Conservation (phyloP, 2,797 vertebrate genomes). For the Oryzias dopingdopingensis region DNA sequence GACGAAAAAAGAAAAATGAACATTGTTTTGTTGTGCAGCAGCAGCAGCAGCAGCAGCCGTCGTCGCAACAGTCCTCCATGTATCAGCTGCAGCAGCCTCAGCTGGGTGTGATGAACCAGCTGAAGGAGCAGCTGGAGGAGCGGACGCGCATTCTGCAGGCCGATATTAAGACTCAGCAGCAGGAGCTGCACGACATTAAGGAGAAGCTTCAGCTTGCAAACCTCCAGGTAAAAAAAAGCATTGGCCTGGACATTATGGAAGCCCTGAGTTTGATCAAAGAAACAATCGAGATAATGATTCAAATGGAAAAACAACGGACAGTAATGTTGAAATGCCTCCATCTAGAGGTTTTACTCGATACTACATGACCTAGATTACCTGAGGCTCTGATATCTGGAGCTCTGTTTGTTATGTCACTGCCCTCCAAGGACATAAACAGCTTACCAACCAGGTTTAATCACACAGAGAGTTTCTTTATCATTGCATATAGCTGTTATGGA, state of each 20-base stretch:
- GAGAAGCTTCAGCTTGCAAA: slow-evolving; percentile 86
- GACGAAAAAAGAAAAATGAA: too few species aligned
- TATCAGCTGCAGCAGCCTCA: slow-evolving; percentile 82
- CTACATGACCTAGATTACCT: slow-evolving; percentile 9
- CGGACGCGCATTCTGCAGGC: slow-evolving; percentile 84
- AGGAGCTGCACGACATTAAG: slow-evolving; percentile 85
- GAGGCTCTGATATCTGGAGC: neutral
- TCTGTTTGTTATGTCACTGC: neutral
- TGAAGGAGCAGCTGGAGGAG: slow-evolving; percentile 88
- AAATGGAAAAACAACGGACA: neutral
- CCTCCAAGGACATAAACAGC: neutral
- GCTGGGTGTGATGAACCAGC: slow-evolving; percentile 84
- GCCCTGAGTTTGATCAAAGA: too few species aligned
- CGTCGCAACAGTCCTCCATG: slow-evolving; percentile 62
- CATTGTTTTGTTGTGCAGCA: slow-evolving; percentile 17
- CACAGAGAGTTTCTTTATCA: too few species aligned
- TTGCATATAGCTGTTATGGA: neutral
- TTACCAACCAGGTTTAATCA: neutral
- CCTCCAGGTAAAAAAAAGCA: slow-evolving; percentile 69
- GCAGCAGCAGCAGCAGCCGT: slow-evolving; percentile 54
- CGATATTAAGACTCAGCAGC: slow-evolving; percentile 85
- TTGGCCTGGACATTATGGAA: neutral
- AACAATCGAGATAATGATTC: neutral
- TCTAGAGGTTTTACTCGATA: slow-evolving; percentile 40
- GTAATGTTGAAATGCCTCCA: slow-evolving; percentile 47